Evolutionary conservation across 2,113 vertebrate genomes (phyloP).

Genomic region (Origma solitaria): DNA sequence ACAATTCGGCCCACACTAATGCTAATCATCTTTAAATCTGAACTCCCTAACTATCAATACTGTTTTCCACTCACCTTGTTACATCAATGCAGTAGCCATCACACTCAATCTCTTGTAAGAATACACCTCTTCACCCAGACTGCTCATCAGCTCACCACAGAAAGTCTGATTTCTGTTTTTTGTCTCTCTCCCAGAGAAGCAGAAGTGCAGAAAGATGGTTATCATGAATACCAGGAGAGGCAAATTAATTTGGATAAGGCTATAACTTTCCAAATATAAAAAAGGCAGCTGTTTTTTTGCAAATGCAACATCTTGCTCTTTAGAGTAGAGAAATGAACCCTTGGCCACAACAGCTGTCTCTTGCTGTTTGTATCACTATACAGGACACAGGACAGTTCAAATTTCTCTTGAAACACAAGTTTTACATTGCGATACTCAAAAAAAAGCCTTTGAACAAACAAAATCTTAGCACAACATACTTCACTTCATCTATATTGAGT

Average conservation of each 20-base stretch:
- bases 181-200: background rate
- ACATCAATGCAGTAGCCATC: background rate
- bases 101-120: background rate
- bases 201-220: background rate
- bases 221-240: background rate
- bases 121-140: background rate
- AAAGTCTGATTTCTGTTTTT: background rate
- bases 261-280: background rate
- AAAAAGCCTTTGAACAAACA: background rate
- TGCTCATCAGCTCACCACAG: background rate
- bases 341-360: background rate
- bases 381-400: background rate
- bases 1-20: background rate
- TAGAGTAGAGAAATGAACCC: background rate
- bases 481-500: background rate
- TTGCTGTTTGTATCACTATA: too few relatives aligned
- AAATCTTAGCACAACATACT: background rate
- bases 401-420: background rate
- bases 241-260: background rate
- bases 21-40: background rate
- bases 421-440: background rate
- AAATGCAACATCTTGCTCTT: background rate
- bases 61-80: background rate
- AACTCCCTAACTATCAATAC: background rate
- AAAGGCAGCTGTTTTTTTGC: background rate